Conservation (phyloP, 2,797 vertebrate species). For the Serranus cabrilla region DNA sequence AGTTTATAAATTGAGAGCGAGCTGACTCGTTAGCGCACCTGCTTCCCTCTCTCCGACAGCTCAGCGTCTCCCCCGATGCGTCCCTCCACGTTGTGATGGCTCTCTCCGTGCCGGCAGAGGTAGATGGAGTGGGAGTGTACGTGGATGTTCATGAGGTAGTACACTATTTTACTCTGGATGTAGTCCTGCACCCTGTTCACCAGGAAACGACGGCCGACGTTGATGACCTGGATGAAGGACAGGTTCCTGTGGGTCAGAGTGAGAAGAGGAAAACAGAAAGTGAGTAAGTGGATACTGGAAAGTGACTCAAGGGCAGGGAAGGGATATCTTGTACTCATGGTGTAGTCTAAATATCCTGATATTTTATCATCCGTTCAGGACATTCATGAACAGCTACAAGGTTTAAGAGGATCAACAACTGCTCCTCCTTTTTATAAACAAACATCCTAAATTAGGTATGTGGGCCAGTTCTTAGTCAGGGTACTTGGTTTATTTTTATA, state of each 20-base stretch:
- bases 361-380: not conserved
- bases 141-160: conserved; percentile 99
- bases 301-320: not conserved
- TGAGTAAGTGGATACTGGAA: not conserved
- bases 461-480: not conserved
- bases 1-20: not conserved
- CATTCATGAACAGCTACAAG: not conserved
- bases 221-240: conserved; percentile 98
- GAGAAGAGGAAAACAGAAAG: not conserved
- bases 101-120: conserved; percentile 97
- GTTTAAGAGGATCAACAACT: not conserved
- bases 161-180: conserved; percentile 98
- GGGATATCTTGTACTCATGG: conserved; percentile 21
- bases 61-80: conserved; percentile 95
- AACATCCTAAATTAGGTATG: not conserved
- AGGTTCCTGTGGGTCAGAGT: conserved; percentile 84
- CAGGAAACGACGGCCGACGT: conserved; percentile 94
- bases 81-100: conserved; percentile 89
- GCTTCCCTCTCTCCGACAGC: conserved; percentile 90
- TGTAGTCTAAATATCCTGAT: conserved; percentile 35
- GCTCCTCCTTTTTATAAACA: not conserved
- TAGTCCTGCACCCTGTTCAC: conserved; percentile 97
- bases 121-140: conserved; percentile 97
- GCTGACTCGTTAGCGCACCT: conserved; percentile 81
- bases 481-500: too few species aligned